These are phyloP conservation scores for Ailuropoda melanoleuca DNA, from an alignment of 2,113 vertebrate species.

Conservation along the genomic window DNA sequence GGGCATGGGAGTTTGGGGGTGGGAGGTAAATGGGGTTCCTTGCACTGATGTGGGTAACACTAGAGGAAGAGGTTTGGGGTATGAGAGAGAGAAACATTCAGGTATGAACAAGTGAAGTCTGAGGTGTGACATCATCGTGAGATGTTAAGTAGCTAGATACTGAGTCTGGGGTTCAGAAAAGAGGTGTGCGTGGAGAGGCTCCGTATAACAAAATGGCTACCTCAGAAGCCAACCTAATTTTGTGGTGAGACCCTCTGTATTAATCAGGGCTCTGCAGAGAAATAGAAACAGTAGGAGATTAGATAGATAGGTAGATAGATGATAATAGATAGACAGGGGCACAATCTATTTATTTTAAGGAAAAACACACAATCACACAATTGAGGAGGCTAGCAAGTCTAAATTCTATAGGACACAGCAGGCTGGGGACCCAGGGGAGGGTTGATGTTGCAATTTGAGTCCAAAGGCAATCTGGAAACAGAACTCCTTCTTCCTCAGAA, in stretches of 20 bases:
- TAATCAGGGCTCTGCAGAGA: background rate
- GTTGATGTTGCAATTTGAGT: background rate
- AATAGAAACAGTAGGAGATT: background rate
- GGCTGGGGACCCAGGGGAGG: background rate
- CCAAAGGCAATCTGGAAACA: background rate
- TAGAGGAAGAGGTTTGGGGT: background rate
- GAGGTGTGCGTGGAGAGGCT: background rate
- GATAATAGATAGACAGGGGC: background rate
- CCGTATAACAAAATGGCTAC: background rate
- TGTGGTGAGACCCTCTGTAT: background rate
- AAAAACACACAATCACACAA: background rate
- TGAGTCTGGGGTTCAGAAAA: background rate
- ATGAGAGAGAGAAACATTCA: background rate
- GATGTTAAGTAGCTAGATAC: background rate
- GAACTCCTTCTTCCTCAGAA: background rate
- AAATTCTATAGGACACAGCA: background rate
- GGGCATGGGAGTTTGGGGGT: rapidly evolving
- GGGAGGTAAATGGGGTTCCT: background rate
- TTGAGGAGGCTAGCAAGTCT: background rate
- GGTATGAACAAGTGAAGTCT: background rate
- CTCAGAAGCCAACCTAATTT: background rate
- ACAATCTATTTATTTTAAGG: background rate
- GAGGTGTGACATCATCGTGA: background rate
- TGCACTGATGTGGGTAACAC: background rate
- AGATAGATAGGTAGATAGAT: background rate